These are phyloP conservation scores for Patagioenas fasciata DNA, from an alignment of 2,113 vertebrate species.

Conservation along the genomic window DNA sequence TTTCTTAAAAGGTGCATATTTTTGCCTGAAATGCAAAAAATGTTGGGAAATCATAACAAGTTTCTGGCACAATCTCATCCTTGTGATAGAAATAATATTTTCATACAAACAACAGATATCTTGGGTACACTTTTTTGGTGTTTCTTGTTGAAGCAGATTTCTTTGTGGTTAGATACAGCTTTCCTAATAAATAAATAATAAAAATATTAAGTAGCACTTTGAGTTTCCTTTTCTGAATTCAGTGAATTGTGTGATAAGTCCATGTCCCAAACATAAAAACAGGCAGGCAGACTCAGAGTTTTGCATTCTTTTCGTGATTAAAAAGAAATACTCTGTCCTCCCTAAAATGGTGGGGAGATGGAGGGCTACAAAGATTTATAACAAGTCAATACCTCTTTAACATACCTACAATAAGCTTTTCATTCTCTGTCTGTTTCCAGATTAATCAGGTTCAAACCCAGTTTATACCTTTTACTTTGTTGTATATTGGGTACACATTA, in stretches of 20 bases:
- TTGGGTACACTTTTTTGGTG: not conserved
- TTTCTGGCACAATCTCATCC: slow-evolving; percentile 16
- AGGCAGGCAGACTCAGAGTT: not conserved
- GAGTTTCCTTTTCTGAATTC: not conserved
- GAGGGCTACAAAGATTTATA: not conserved
- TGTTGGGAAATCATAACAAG: slow-evolving; percentile 11
- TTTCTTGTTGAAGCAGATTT: not conserved
- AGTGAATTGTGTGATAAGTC: not conserved
- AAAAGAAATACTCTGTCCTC: not conserved
- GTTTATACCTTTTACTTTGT: not conserved
- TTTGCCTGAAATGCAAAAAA: slow-evolving; percentile 44
- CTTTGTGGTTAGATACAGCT: not conserved
- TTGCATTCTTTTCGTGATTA: not conserved
- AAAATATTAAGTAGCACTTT: not conserved
- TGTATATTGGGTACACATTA: not conserved
- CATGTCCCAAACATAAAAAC: not conserved
- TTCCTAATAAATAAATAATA: slow-evolving; percentile 25
- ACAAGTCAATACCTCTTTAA: not conserved
- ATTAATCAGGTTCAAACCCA: not conserved
- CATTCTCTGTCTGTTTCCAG: not conserved
- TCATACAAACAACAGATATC: not conserved
- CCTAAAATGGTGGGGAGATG: accelerated
- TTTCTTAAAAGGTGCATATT: slow-evolving; percentile 4
- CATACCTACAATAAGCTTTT: not conserved
- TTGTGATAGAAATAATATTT: slow-evolving; percentile 50